Percentiles rank a stretch among this genome's conserved stretches.
Evolutionary conservation across 2,797 vertebrate species (phyloP).

Genomic region (Crax fasciolata): DNA sequence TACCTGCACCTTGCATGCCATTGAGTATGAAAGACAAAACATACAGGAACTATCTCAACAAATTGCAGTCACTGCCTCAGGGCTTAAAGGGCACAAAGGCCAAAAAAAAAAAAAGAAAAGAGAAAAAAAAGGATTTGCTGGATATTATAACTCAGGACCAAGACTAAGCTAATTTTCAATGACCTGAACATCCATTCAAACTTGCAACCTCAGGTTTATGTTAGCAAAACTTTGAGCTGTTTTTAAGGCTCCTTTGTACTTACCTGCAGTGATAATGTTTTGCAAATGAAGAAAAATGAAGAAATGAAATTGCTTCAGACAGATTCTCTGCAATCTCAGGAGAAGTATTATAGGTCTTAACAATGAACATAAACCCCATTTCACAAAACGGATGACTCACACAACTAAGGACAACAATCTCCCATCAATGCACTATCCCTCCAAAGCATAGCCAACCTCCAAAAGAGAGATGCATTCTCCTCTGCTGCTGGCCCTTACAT

Average conservation of each 20-base stretch:
- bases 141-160: not conserved
- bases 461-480: too few relatives aligned
- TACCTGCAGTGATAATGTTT: not conserved
- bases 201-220: not conserved
- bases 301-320: too few relatives aligned
- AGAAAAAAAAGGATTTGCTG: constrained; percentile 26
- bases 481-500: too few relatives aligned
- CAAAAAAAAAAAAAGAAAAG: constrained; percentile 43
- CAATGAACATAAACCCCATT: too few relatives aligned
- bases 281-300: too few relatives aligned
- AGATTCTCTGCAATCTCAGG: too few relatives aligned
- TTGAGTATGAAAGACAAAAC: not conserved
- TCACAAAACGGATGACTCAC: too few relatives aligned
- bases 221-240: not conserved
- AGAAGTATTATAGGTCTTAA: too few relatives aligned
- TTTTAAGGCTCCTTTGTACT: not conserved
- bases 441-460: too few relatives aligned
- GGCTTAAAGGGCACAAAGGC: not conserved
- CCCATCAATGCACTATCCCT: too few relatives aligned
- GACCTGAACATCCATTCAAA: not conserved
- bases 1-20: not conserved
- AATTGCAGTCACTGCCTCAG: not conserved
- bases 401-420: too few relatives aligned
- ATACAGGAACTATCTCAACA: not conserved
- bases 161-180: not conserved